Evolutionary conservation across 2,113 vertebrate genomes (phyloP).

Genomic region (Progne subis): DNA sequence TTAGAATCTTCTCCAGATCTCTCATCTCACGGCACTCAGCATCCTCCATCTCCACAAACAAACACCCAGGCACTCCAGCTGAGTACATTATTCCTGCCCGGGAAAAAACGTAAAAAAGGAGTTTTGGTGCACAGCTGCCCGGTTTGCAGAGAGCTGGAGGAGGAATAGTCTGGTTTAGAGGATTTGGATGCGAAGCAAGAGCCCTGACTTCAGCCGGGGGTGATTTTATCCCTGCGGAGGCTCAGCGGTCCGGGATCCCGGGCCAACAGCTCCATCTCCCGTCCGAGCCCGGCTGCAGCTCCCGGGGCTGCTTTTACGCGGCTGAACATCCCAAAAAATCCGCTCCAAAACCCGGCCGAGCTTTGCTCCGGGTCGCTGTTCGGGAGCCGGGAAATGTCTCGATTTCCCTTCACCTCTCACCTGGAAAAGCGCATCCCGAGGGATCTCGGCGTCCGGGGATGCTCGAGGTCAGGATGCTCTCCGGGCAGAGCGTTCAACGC

Average conservation of each 20-base stretch:
- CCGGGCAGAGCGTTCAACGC: accelerated
- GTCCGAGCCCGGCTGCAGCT: neutral
- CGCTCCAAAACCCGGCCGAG: neutral
- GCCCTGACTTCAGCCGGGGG: accelerated
- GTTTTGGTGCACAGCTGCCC: neutral
- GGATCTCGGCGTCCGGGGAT: neutral
- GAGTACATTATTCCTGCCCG: accelerated
- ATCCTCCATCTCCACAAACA: neutral
- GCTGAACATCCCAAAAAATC: neutral
- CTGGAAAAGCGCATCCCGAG: accelerated
- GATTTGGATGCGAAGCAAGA: accelerated
- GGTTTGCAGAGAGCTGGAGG: neutral
- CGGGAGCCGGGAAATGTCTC: accelerated
- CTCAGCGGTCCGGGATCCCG: accelerated
- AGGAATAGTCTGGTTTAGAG: accelerated
- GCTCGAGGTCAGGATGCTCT: neutral
- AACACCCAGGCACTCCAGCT: accelerated
- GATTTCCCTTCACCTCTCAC: accelerated
- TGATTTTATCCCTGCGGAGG: accelerated
- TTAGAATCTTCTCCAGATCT: accelerated
- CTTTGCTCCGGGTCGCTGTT: neutral
- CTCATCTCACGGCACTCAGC: accelerated
- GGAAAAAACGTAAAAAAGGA: neutral
- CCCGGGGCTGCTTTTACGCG: accelerated
- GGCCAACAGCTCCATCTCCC: conserved; percentile 27